Evolutionary conservation across 2,113 vertebrate genomes (phyloP), one percentile per base, ranked within the genome.

Genomic region (Pelecanus crispus): DNA sequence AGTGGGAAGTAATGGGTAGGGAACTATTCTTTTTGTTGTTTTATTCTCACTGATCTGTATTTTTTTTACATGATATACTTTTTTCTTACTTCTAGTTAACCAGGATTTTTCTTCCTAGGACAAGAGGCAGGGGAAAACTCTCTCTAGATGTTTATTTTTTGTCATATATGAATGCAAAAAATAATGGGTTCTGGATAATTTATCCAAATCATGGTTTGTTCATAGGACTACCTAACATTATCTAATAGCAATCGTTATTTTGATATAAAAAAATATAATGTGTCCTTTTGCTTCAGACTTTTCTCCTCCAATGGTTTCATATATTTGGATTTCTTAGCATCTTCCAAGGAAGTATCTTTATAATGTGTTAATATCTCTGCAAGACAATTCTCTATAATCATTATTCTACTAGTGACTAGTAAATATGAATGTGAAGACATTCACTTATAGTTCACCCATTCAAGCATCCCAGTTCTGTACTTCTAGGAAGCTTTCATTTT

Each of bases 1-100:
- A 98, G 98, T 98, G 90, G 98, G 98, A 98, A 97, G 98, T 97
- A 97, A 98, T 97, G 98, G 98, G 98, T 98, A 98, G 95, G 98
- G 89, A 94, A 94, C 95, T 96, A 79, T 95, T 97, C 96, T 96
- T 97, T 97, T 96, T 97, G 91, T 98, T 97, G 92, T 97, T 98
- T 98, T 97, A 97, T 97, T 98, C 97, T 97, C 90, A 97, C 91
- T 97, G 94, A 97, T 97, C 96, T 97, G 96, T 94, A 29, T 19
- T 68, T 89, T 79, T 94, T 97, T 95, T 90, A 97, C 74, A 38
- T 68, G 11, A 94, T 87, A 66, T 79, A 86, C 71, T n/a, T 81
- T 93, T 94, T 95, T 87, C 73, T 88, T 78, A 61, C 75, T 81
- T 59, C 74, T 93, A 31, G 89, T 94, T 95, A 94, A 92, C 77